Conservation (phyloP, 1,140 invertebrate genomes). For the Amphibalanus amphitrite region DNA sequence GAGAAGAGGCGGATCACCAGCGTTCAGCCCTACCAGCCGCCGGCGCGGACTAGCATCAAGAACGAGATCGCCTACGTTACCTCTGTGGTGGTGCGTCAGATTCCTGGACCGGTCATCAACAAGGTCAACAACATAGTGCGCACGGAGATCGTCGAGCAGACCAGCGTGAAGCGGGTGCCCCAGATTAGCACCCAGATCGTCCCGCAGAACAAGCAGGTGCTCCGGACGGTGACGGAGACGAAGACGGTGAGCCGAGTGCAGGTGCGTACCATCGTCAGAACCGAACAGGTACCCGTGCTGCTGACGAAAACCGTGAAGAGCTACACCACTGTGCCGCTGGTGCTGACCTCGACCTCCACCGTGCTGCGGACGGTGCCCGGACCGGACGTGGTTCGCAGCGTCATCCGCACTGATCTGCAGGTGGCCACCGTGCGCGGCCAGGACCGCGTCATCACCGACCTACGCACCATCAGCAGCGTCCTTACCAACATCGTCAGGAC, state of each 20-base stretch:
- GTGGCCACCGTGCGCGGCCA: no score
- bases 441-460: no score
- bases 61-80: background rate
- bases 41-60: background rate
- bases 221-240: background rate
- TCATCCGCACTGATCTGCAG: no score
- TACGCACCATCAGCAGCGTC: no score
- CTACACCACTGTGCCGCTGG: no score
- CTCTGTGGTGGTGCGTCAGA: background rate
- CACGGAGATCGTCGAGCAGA: background rate
- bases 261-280: background rate
- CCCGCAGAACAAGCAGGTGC: background rate
- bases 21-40: background rate
- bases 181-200: background rate
- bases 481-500: conserved; percentile 6
- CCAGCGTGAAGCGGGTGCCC: background rate
- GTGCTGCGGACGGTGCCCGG: no score
- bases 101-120: background rate
- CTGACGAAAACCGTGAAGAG: no score
- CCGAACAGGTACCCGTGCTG: no score
- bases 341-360: no score
- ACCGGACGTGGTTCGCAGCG: no score
- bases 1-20: background rate
- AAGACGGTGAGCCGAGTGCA: background rate
- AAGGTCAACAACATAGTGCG: background rate